Base-by-base conservation (phyloP, 2,113 vertebrate species). In the Microtus montanus region DNA sequence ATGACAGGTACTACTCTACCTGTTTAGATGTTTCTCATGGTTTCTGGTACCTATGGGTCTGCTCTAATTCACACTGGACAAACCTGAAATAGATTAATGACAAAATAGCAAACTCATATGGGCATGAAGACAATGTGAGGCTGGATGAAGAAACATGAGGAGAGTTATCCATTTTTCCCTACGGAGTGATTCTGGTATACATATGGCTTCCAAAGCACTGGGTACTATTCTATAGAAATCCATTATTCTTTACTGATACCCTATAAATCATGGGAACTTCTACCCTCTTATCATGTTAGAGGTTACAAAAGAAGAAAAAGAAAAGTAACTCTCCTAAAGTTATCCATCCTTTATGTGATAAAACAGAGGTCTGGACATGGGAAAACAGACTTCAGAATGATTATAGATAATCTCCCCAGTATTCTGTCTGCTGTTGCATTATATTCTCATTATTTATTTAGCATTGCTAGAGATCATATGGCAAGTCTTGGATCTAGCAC, bases 371-470 rank as follows among this genome's bases (percentile, higher is more conserved):
- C 38, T 44, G 12, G 74, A 52, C 4, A 49, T 11, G 19, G 9
- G 54, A 10, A 6, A 49, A 80, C 5, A 26, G 24, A 7, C 9
- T n/a, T 6, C 1, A 19, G 17, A 41, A 41, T 63, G 5, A 68
- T 11, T 47, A 8, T 9, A 70, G 2, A n/a, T 70, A 20, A 79
- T 1, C 10, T 74, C 0, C 24, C 19, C 0, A 1, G 1, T 41
- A 0, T 5, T 12, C n/a, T 52, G 12, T 15, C 4, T 54, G 11
- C 17, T 58, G 13, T 22, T 22, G 10, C 14, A 84, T 58, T 41
- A 30, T 41, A 38, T 33, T 71, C n/a, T 73, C 11, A 70, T 35
- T 44, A 44, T 84, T 84, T 41, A 30, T 64, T 64, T 41, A 3
- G 2, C 41, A 52, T 28, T 54, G 24, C 35, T 54, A 8, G 35